These are phyloP conservation scores for Thryonomys swinderianus DNA, from an alignment of 2,113 vertebrate species.

Conservation along the genomic window DNA sequence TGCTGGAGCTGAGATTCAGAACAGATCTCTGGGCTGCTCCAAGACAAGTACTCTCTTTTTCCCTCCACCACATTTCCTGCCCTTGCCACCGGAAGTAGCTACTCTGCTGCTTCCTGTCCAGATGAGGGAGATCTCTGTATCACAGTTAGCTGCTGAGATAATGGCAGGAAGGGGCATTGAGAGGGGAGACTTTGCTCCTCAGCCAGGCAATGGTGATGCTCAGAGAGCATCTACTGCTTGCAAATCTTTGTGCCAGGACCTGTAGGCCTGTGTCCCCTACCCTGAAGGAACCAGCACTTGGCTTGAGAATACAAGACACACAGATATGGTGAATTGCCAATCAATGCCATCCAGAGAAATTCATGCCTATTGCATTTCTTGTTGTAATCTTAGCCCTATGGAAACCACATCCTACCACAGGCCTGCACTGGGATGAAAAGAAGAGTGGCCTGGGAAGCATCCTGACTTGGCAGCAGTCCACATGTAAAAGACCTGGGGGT, in stretches of 20 bases:
- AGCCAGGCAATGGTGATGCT: neutral
- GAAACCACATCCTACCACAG: neutral
- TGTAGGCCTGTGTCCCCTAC: neutral
- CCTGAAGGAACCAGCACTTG: no score
- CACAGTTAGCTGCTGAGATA: no score
- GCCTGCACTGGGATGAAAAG: neutral
- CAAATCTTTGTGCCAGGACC: neutral
- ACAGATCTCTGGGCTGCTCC: neutral
- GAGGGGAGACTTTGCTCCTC: neutral
- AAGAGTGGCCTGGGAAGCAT: neutral
- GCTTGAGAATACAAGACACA: neutral
- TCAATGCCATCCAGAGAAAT: neutral
- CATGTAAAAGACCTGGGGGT: neutral
- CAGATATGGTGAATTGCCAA: neutral
- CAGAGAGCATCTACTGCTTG: neutral
- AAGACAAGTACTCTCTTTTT: neutral
- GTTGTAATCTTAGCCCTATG: neutral
- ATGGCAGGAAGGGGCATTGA: neutral
- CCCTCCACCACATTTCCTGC: neutral
- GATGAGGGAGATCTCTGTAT: neutral
- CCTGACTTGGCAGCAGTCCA: neutral
- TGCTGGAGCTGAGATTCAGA: neutral
- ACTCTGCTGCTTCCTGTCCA: neutral
- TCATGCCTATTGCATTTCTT: neutral
- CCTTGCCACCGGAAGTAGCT: neutral